Percentiles rank a stretch among this genome's conserved stretches.
These are phyloP conservation scores for Nemotelus nigrinus DNA, from an alignment of 2,888 invertebrate genomes.

Conservation along the genomic window DNA sequence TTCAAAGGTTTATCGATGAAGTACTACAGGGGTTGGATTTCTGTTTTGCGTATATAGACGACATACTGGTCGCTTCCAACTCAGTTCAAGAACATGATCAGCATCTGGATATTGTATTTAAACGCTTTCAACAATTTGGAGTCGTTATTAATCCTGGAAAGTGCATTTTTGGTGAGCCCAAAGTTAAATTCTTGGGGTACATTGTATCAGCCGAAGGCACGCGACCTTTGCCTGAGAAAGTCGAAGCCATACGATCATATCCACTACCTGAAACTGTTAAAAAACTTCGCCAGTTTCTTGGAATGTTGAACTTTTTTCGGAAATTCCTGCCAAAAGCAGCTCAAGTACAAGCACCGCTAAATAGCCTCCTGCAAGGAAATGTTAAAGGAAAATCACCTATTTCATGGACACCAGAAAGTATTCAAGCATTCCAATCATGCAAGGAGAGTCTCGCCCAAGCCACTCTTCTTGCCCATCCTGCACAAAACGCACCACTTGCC, in stretches of 20 bases:
- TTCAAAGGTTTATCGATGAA: conserved; percentile 11
- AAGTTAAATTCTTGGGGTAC: conserved; percentile 32
- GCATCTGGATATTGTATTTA: not conserved
- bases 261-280: not conserved
- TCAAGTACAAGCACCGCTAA: not conserved
- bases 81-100: not conserved
- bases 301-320: conserved; percentile 49
- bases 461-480: not conserved
- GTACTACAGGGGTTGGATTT: conserved; percentile 4
- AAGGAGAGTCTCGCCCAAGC: not conserved
- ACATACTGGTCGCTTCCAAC: not conserved
- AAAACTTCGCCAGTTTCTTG: conserved; percentile 27
- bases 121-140: not conserved
- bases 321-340: conserved; percentile 41
- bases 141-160: conserved; percentile 50
- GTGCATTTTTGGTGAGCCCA: conserved; percentile 41
- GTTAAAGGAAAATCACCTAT: not conserved
- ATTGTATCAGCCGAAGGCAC: conserved; percentile 47
- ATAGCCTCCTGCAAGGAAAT: not conserved
- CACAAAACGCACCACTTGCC: not conserved
- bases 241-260: conserved; percentile 32
- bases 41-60: too few relatives aligned
- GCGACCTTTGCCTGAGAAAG: conserved; percentile 28
- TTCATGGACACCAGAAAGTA: not conserved
- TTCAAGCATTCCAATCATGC: not conserved